phyloP scores from a whole-genome alignment of 2,888 invertebrate species.

The Lamellibrachia columna region DNA sequence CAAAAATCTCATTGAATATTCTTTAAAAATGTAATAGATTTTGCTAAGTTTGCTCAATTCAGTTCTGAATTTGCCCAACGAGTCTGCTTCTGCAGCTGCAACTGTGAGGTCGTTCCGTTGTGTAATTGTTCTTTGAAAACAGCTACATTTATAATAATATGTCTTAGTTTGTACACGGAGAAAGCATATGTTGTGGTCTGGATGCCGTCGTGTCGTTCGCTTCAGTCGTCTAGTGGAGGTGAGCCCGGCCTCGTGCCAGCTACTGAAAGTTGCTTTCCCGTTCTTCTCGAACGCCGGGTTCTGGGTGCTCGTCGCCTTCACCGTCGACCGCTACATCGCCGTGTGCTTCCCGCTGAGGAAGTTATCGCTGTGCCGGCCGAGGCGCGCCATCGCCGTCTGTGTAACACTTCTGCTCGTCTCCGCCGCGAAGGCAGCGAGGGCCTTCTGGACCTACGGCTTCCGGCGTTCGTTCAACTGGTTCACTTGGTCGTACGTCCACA shows the following conservation, averaged over 20 bases:
- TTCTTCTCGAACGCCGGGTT: slow-evolving; percentile 30
- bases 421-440: slow-evolving; percentile 51
- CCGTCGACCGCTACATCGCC: slow-evolving; percentile 57
- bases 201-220: not conserved
- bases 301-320: slow-evolving; percentile 58
- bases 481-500: not conserved
- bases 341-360: slow-evolving; percentile 55
- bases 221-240: not conserved
- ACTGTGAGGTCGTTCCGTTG: too few species aligned
- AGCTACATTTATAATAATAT: too few species aligned
- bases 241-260: not conserved
- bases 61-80: too few species aligned
- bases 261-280: not conserved
- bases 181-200: too few species aligned
- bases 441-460: slow-evolving; percentile 52
- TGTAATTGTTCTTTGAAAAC: too few species aligned
- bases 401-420: not conserved
- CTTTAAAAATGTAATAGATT: too few species aligned
- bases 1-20: too few species aligned
- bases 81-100: too few species aligned
- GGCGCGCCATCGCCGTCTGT: not conserved
- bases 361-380: slow-evolving; percentile 18
- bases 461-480: not conserved
- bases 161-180: too few species aligned
- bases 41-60: too few species aligned